Evolutionary conservation across 2,888 invertebrate species (phyloP), one percentile per base, ranked within the genome.

Genomic region (Orchestes rusci): DNA sequence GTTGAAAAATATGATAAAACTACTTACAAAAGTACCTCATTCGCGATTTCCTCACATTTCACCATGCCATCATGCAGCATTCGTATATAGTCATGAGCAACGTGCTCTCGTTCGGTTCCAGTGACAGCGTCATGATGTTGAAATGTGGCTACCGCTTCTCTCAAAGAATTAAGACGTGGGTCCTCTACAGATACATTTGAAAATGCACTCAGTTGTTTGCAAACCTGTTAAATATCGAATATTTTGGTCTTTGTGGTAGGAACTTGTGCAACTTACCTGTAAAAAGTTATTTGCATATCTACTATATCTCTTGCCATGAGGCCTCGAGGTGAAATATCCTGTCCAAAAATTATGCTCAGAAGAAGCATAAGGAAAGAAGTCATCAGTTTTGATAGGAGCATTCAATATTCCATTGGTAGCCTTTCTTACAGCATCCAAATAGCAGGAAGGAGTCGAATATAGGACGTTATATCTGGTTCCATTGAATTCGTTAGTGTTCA

Each of bases 61-160:
- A 70, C 64, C 0, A 88, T 69, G 0, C 84, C 92, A 8, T 74
- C 65, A 39, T 76, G 71, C n/a, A 96, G 66, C 28, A 89, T 67
- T 16, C 82, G 70, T 28, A 84, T 81, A 66, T 97, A 97, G 68
- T 97, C 96, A 36, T 78, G 64, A 0, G 93, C 84, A 0, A 96
- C 84, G 63, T 82, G 73, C 63, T 90, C 77, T 64, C 88, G 82
- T 62, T 85, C 87, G 0, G 88, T 88, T 3, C 88, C 88, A 1
- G 88, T 86, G 2, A 93, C 79, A 8, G 75, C 88, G 63, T 94
- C 92, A 61, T 94, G 93, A 62, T 94, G 93, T 62, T 93, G 92
- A 80, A 85, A 79, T 2, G 84, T 69, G 2, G 83, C 85, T 79
- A 86, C 80, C 0, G 78, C 79, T 54, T 80, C 78, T 16, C 51